Evolutionary conservation across 2,113 vertebrate species (phyloP).

Genomic region (Sardina pilchardus): DNA sequence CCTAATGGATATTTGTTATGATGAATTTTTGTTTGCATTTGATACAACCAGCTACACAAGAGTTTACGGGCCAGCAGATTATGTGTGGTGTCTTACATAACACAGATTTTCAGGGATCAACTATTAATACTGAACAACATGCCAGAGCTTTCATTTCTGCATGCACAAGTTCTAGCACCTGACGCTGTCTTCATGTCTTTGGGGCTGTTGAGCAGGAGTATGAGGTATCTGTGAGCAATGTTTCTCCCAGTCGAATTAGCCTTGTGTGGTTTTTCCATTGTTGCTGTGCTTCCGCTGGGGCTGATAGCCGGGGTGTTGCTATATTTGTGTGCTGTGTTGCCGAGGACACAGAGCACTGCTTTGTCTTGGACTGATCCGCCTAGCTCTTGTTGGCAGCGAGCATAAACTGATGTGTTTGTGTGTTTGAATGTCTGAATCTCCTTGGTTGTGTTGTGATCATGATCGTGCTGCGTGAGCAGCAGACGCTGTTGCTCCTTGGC

Average conservation of each 20-base stretch:
- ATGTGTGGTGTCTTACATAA: slow-evolving; percentile 32
- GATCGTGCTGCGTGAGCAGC: background rate
- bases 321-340: background rate
- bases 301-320: background rate
- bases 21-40: background rate
- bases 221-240: background rate
- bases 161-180: background rate
- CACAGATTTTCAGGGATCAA: slow-evolving; percentile 28
- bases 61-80: background rate
- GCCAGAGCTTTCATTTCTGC: slow-evolving; percentile 27
- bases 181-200: background rate
- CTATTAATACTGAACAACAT: slow-evolving; percentile 22
- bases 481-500: background rate
- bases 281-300: background rate
- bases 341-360: background rate
- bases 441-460: background rate
- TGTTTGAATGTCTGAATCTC: background rate
- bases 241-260: background rate
- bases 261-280: background rate
- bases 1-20: too few species aligned
- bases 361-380: background rate
- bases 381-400: background rate
- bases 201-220: background rate
- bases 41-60: background rate
- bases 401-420: background rate